Evolutionary conservation across 1,140 invertebrate genomes (phyloP).

Genomic region (Papilio glaucus): DNA sequence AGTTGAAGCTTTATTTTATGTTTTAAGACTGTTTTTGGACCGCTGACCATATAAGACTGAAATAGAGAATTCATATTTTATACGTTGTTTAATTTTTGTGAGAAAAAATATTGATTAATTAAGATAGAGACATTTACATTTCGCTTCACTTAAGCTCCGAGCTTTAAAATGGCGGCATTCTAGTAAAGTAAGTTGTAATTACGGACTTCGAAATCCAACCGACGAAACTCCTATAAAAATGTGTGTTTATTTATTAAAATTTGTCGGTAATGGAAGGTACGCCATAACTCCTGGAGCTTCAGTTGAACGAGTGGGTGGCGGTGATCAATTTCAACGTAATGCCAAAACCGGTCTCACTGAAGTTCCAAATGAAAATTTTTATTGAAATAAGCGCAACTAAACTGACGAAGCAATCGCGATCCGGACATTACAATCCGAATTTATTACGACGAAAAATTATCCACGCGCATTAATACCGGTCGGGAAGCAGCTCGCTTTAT

Average conservation of each 20-base stretch:
- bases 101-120: neutral
- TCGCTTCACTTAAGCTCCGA: neutral
- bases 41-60: no score
- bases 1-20: no score
- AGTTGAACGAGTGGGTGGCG: conserved; percentile 65
- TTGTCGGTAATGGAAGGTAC: conserved; percentile 59
- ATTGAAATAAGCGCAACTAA: conserved; percentile 73
- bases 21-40: no score
- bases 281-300: conserved; percentile 59
- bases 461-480: conserved; percentile 75
- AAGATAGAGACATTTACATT: conserved; percentile 7
- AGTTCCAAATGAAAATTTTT: conserved; percentile 62
- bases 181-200: conserved; percentile 46
- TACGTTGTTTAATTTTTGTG: no score
- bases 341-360: conserved; percentile 56
- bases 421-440: conserved; percentile 77
- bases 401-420: conserved; percentile 75
- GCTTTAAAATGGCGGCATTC: conserved; percentile 13
- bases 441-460: conserved; percentile 82
- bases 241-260: conserved; percentile 61
- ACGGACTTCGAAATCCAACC: conserved; percentile 53
- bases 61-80: no score
- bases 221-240: conserved; percentile 61
- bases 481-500: conserved; percentile 56
- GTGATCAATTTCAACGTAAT: conserved; percentile 58